phyloP scores from a whole-genome alignment of 2,113 vertebrate genomes.

The Formicarius rufipectus region DNA sequence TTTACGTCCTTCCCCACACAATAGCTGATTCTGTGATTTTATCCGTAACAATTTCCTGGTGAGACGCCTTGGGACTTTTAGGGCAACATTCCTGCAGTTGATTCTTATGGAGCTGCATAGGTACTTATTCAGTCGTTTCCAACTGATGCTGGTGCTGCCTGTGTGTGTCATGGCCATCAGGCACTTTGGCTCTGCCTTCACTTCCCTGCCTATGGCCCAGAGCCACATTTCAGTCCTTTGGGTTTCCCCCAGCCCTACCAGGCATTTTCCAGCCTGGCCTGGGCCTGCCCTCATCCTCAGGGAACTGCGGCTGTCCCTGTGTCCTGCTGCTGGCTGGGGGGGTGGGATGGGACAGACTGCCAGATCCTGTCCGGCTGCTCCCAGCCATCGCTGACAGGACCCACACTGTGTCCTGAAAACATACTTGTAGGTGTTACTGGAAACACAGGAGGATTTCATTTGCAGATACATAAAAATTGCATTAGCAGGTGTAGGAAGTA shows the following conservation, averaged over 20 bases:
- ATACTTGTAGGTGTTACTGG: not conserved
- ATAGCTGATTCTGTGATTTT: not conserved
- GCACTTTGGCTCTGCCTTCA: fast-evolving
- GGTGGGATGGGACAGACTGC: not conserved
- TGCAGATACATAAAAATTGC: not conserved
- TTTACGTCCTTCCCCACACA: not conserved
- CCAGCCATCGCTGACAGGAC: fast-evolving
- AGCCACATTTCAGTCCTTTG: not conserved
- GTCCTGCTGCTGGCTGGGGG: not conserved
- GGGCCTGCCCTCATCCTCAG: not conserved
- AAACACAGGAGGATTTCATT: not conserved
- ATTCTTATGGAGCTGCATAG: not conserved
- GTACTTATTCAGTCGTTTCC: not conserved
- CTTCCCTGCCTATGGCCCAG: not conserved
- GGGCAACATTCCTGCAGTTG: not conserved
- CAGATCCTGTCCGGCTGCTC: fast-evolving
- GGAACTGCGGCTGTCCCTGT: not conserved
- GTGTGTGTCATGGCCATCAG: fast-evolving
- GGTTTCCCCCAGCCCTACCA: not conserved
- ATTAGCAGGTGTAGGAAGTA: not conserved
- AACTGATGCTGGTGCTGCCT: not conserved
- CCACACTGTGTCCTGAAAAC: fast-evolving
- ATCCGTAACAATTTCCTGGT: not conserved
- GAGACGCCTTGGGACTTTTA: not conserved
- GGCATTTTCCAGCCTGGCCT: not conserved